Percentiles rank a stretch among this genome's conserved stretches.
phyloP scores from a whole-genome alignment of 1,140 invertebrate genomes.

The Brachionus asplanchnoidis region DNA sequence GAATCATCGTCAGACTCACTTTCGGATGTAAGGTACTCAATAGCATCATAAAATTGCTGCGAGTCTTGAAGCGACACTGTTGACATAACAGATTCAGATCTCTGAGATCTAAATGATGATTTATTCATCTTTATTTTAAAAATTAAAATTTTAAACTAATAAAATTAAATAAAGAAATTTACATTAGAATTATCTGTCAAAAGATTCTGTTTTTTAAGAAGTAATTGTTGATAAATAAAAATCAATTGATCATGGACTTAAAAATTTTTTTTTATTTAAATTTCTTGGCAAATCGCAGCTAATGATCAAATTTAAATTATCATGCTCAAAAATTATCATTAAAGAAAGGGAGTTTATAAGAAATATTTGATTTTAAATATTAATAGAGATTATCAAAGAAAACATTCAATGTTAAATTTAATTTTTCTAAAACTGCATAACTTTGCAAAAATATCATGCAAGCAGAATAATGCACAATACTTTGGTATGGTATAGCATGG shows the following conservation, averaged over 20 bases:
- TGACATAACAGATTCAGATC: constrained; percentile 29
- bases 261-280: neutral
- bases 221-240: constrained; percentile 32
- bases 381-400: no score
- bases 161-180: neutral
- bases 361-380: no score
- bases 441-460: no score
- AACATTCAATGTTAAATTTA: no score
- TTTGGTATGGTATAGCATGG: no score
- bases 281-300: neutral
- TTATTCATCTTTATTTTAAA: neutral
- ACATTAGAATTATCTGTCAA: neutral
- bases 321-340: no score
- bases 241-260: constrained; percentile 26
- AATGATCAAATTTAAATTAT: no score
- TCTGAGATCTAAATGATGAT: neutral
- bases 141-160: neutral
- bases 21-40: constrained; percentile 39
- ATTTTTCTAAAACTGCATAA: no score
- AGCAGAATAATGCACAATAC: no score
- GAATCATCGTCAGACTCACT: constrained; percentile 36
- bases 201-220: constrained; percentile 9
- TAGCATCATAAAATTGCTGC: constrained; percentile 40
- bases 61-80: constrained; percentile 31
- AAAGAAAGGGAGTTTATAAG: no score